Base-by-base conservation (phyloP, 2,797 vertebrate species). In the Lemur catta region DNA sequence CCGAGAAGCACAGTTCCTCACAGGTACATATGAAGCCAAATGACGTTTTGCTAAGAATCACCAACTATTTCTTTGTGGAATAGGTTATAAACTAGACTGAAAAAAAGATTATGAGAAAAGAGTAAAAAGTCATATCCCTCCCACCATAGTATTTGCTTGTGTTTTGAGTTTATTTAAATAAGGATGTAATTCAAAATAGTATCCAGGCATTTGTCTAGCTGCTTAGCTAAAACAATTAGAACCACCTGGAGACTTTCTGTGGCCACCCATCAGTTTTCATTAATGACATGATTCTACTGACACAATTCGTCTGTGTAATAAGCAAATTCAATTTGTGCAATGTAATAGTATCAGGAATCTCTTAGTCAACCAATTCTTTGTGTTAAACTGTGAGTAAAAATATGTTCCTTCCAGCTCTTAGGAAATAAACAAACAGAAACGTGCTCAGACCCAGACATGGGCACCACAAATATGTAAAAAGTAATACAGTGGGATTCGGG, bases 11-110 rank as follows among this genome's bases (percentile, higher is more conserved):
- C 0, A 20, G n/a, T 7, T n/a, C 9, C 15, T 69, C 7, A 0
- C 8, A 0, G 6, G 1, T 8, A 7, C 0, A 6, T 22, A 7
- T 18, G n/a, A 13, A 20, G 33, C 22, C 43, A 11, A 18, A 5
- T 11, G 0, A 13, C 28, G 22, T 52, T 71, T 63, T 13, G 0
- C 65, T 6, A 55, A 59, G 74, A 41, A 10, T 22, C 46, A 4
- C 38, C 91, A 24, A 10, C 22, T 20, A 15, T 24, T 46, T 33
- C 35, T 9, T 17, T 20, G 50, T 28, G n/a, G 14, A 59, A 18
- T 24, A 50, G 61, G 17, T 22, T 35, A 28, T 20, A 50, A 48
- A 41, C 18, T 3, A 28, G 55, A 20, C 85, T 7, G 46, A 52
- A 41, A 89, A 28, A 28, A 17, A 30, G 1, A 15, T 28, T 5